A percentile compares a stretch with the other conserved stretches of the same genome.
phyloP scores from a whole-genome alignment of 2,797 vertebrate species.

The Clamator glandarius region DNA sequence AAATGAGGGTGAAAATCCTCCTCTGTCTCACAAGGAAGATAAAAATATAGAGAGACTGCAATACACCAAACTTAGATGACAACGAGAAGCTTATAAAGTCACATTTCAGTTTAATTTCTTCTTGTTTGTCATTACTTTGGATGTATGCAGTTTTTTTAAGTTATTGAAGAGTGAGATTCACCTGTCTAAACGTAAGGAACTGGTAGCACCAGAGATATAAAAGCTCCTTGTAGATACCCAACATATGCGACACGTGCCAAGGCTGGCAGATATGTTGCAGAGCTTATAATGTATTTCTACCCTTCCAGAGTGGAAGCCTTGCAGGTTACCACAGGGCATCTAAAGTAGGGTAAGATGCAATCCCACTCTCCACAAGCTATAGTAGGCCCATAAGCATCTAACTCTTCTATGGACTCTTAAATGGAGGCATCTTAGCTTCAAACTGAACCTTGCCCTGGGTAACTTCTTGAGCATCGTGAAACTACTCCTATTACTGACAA shows the following conservation, averaged over 20 bases:
- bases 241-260: neutral
- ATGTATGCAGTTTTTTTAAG: neutral
- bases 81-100: neutral
- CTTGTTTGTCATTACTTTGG: neutral
- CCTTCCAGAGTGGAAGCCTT: neutral
- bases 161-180: neutral
- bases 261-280: neutral
- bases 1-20: neutral
- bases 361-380: neutral
- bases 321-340: neutral
- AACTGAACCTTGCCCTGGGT: neutral
- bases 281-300: neutral
- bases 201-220: neutral
- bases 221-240: neutral
- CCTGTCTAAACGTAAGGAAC: neutral
- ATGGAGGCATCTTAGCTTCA: accelerated
- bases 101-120: neutral
- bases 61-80: neutral
- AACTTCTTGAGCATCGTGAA: neutral
- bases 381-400: neutral
- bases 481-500: neutral
- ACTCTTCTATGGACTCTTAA: neutral
- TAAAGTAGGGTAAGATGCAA: neutral
- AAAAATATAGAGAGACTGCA: neutral
- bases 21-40: neutral